Evolutionary conservation across 1,140 invertebrate genomes (phyloP).

Genomic region (Eriosoma lanigerum): DNA sequence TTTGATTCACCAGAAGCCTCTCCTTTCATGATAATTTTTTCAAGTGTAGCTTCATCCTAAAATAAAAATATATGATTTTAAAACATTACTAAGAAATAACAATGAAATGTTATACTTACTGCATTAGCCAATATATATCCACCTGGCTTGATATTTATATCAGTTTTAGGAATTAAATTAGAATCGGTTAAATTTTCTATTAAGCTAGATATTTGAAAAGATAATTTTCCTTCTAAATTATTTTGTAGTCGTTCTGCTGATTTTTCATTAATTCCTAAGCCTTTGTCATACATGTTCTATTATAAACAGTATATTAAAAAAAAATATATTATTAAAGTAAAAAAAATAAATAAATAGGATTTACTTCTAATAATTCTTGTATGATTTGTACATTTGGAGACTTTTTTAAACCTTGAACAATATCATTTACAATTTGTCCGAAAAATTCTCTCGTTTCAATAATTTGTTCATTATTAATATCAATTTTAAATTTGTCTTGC

Average conservation of each 20-base stretch:
- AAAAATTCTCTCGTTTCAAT: conserved; percentile 57
- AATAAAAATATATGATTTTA: conserved; percentile 31
- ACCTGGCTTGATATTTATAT: conserved; percentile 4
- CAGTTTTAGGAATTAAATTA: conserved; percentile 61
- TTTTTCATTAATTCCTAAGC: conserved; percentile 65
- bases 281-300: conserved; percentile 63
- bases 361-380: conserved; percentile 56
- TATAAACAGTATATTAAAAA: conserved; percentile 54
- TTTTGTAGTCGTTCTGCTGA: conserved; percentile 66
- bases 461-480: conserved; percentile 27
- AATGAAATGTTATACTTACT: conserved; percentile 6
- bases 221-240: conserved; percentile 64
- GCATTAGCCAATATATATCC: conserved; percentile 15
- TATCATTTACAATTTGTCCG: conserved; percentile 62
- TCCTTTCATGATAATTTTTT: conserved; percentile 62
- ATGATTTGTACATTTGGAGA: conserved; percentile 26
- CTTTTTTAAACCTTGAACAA: conserved; percentile 55
- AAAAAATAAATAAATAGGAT: conserved; percentile 54
- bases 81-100: not conserved
- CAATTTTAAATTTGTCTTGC: conserved; percentile 19
- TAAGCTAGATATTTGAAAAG: conserved; percentile 63
- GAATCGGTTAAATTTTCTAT: conserved; percentile 67
- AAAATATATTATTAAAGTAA: not conserved
- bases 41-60: conserved; percentile 59
- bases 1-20: conserved; percentile 62